phyloP scores from a whole-genome alignment of 2,797 vertebrate genomes.

The Gymnothorax javanicus region DNA sequence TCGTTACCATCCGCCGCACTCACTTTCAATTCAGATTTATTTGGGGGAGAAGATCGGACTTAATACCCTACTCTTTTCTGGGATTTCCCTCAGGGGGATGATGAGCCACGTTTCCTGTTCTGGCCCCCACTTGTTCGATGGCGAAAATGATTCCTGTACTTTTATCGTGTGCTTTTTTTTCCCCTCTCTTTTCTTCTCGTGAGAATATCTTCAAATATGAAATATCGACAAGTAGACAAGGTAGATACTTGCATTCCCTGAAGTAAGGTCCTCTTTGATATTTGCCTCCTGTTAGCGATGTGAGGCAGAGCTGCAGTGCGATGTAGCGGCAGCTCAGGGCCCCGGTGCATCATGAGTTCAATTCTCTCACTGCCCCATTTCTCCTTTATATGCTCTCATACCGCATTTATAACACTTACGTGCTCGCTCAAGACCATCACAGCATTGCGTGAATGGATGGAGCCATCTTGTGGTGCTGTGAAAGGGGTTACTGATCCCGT shows the following conservation, averaged over 20 bases:
- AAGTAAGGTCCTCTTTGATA: slow-evolving; percentile 73
- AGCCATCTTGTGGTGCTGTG: slow-evolving; percentile 43
- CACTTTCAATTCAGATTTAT: slow-evolving; percentile 56
- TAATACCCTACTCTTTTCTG: background rate
- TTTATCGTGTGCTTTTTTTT: background rate
- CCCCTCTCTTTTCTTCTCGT: background rate
- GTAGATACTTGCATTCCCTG: slow-evolving; percentile 81
- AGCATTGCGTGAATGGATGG: slow-evolving; percentile 35
- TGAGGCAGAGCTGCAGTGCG: slow-evolving; percentile 65
- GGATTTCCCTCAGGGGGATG: background rate
- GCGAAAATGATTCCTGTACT: background rate
- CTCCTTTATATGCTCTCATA: slow-evolving; percentile 23
- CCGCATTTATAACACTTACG: slow-evolving; percentile 35
- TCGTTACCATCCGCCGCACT: slow-evolving; percentile 41
- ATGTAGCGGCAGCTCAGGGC: slow-evolving; percentile 48
- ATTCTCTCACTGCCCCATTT: slow-evolving; percentile 10
- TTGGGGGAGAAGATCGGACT: slow-evolving; percentile 43
- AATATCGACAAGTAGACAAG: slow-evolving; percentile 13
- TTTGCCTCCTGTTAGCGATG: slow-evolving; percentile 66
- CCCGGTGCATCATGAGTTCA: slow-evolving; percentile 46
- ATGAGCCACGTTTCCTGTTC: background rate
- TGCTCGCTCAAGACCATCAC: slow-evolving; percentile 25
- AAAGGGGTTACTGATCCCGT: slow-evolving; percentile 52
- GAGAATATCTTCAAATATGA: background rate
- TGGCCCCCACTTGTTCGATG: background rate